Evolutionary conservation across 2,888 invertebrate genomes (phyloP).

Genomic region (Coelinius sp.): DNA sequence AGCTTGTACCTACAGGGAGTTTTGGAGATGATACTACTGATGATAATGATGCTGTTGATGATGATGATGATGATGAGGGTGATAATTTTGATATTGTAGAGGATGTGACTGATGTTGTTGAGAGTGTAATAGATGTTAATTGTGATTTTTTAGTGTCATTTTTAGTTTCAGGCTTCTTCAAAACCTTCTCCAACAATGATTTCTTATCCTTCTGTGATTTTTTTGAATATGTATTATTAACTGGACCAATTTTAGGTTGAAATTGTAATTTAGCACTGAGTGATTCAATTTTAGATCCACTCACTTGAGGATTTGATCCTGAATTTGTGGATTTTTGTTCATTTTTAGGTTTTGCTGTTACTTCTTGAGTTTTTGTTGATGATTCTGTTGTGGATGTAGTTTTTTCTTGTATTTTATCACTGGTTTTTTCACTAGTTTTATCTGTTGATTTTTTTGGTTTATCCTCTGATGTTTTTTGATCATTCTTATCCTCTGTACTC

Average conservation of each 20-base stretch:
- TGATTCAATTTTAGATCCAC: slow-evolving; percentile 66
- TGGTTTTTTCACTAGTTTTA: not conserved
- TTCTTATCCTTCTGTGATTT: slow-evolving; percentile 60
- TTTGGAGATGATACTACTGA: too few species aligned
- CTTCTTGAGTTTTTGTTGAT: slow-evolving; percentile 29
- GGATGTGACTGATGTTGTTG: too few species aligned
- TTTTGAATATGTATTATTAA: slow-evolving; percentile 63
- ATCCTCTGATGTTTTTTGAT: too few species aligned
- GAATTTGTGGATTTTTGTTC: not conserved
- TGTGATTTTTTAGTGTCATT: not conserved
- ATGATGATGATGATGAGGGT: not conserved
- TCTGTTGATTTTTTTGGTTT: slow-evolving; percentile 21
- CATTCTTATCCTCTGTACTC: not conserved
- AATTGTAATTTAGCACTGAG: slow-evolving; percentile 65
- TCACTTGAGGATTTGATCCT: not conserved
- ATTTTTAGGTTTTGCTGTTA: not conserved
- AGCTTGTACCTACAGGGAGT: too few species aligned
- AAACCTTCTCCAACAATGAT: slow-evolving; percentile 45
- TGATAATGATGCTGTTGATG: not conserved
- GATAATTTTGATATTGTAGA: not conserved
- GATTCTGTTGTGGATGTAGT: slow-evolving; percentile 59
- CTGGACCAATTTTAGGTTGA: slow-evolving; percentile 65
- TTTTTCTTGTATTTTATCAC: not conserved
- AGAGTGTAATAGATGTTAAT: not conserved
- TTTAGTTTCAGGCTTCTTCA: slow-evolving; percentile 51